These are phyloP conservation scores for Liasis olivaceus DNA, from an alignment of 2,797 vertebrate species.

Conservation along the genomic window DNA sequence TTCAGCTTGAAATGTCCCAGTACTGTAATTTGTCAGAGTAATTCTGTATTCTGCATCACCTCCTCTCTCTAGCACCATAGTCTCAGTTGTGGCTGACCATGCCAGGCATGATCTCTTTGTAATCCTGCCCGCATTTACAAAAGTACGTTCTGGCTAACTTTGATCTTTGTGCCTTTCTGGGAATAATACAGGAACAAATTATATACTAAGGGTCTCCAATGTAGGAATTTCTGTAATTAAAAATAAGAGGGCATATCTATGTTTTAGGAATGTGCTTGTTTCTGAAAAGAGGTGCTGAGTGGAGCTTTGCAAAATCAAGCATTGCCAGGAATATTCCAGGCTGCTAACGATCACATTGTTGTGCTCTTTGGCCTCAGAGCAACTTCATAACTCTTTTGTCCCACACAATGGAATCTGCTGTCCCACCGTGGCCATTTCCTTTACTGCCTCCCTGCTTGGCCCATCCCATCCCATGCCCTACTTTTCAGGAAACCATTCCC, in stretches of 20 bases:
- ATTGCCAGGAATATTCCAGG: not conserved
- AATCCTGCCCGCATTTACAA: not conserved
- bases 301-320: not conserved
- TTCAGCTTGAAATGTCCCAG: not conserved
- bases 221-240: not conserved
- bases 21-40: not conserved
- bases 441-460: not conserved
- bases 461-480: not conserved
- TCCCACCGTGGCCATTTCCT: constrained; percentile 50
- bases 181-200: not conserved
- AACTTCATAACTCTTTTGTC: constrained; percentile 50
- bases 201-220: not conserved
- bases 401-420: not conserved
- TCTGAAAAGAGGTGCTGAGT: not conserved
- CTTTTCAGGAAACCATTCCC: not conserved
- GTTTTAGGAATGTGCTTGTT: not conserved
- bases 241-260: not conserved
- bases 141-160: not conserved
- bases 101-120: not conserved
- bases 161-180: not conserved
- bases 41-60: not conserved
- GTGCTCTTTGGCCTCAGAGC: fast-evolving
- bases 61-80: not conserved
- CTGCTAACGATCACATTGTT: not conserved
- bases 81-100: not conserved